Evolutionary conservation across 2,888 invertebrate species (phyloP), one percentile per base, ranked within the genome.

Genomic region (Acanthosoma haemorrhoidale): DNA sequence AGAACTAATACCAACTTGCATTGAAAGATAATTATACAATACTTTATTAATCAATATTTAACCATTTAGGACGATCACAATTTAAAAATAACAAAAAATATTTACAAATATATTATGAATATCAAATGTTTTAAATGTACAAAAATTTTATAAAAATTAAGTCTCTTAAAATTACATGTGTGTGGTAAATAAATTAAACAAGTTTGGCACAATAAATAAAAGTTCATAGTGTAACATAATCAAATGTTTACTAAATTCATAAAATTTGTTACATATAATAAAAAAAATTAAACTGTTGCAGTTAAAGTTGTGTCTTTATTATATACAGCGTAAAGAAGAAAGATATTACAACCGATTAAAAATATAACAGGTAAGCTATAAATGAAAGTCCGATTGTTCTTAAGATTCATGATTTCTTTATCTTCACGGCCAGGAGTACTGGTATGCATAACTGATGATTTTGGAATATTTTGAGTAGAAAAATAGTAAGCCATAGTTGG

Each of bases 401-500:
- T 13, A 25, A 25, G 21, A 51, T 51, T 51, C n/a, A n/a, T n/a
- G n/a, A n/a, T n/a, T 2, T 51, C 51, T 25, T 25, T 21, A 6
- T 51, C 29, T 25, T 51, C 51, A 51, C 25, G 21, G 5, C 21
- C n/a, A n/a, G 51, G 51, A n/a, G 51, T 51, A 51, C 51, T 51
- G 29, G 51, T 25, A 51, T 51, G 51, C n/a, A 51, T 51, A 29
- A 51, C 13, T 51, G 51, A 18, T 25, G 51, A 25, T 64, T 64
- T 64, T 15, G 64, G 25, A 41, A 36, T 29, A 15, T 64, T 38
- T 8, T 18, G 41, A 41, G 38, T 29, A 21, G 61, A 21, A 29
- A 64, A 38, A 64, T 64, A 64, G 39, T 64, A 64, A 9, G 64
- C 64, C 29, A 64, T 39, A 39, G 64, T 64, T 29, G 38, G 41